These are phyloP conservation scores for Chionoecetes opilio DNA, from an alignment of 1,140 invertebrate genomes.

Conservation along the genomic window DNA sequence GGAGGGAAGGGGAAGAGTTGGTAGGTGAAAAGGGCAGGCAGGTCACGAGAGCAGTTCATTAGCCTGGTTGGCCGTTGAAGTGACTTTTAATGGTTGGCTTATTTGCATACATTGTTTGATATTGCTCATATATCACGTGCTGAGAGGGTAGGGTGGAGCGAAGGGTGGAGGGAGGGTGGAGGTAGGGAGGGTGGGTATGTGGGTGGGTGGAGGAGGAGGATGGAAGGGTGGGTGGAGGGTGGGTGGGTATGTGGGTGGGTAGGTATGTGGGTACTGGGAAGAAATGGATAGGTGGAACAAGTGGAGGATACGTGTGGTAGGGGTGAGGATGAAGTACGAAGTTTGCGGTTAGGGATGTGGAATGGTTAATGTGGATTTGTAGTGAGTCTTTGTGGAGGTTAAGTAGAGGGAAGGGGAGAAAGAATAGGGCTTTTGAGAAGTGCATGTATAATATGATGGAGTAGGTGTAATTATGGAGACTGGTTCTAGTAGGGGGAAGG, in stretches of 20 bases:
- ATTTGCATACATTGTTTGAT: conserved; percentile 30
- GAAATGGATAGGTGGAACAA: not conserved
- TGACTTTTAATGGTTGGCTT: not conserved
- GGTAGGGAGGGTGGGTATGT: not conserved
- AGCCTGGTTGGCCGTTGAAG: not conserved
- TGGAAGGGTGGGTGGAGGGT: not conserved
- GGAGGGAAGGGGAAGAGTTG: not conserved
- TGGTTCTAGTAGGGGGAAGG: not conserved
- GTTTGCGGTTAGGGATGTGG: conserved; percentile 11
- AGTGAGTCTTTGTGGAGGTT: not conserved
- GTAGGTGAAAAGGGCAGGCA: not conserved
- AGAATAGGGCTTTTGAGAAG: not conserved
- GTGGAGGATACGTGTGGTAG: too few species aligned
- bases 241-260: too few species aligned
- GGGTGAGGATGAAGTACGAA: not conserved
- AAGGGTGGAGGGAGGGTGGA: not conserved
- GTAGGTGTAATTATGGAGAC: not conserved
- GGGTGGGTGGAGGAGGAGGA: not conserved
- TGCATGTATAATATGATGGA: conserved; percentile 30
- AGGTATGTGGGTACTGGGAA: not conserved
- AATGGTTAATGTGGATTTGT: conserved; percentile 20
- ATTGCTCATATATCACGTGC: conserved; percentile 11
- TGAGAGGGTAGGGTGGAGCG: not conserved
- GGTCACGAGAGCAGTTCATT: conserved; percentile 7
- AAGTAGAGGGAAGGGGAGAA: conserved; percentile 3